Percentiles rank a stretch among this genome's conserved stretches.
These are phyloP conservation scores for Leptinotarsa haldemani DNA, from an alignment of 2,888 invertebrate species.

Conservation along the genomic window DNA sequence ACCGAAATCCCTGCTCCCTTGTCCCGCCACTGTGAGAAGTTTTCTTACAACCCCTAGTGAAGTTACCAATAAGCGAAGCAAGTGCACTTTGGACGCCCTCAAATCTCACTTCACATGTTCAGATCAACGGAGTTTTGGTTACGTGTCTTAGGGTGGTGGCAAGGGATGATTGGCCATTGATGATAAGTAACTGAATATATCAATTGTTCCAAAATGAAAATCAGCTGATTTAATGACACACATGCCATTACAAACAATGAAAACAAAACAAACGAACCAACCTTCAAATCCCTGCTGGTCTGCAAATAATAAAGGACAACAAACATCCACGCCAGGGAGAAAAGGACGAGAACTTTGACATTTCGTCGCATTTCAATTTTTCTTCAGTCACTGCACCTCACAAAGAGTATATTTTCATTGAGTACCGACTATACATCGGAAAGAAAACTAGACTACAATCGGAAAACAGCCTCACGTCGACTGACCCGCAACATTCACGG, in stretches of 20 bases:
- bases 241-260: background rate
- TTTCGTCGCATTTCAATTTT: conserved; percentile 69
- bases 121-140: background rate
- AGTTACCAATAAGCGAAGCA: background rate
- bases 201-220: background rate
- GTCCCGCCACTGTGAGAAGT: background rate
- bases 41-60: background rate
- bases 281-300: conserved; percentile 70
- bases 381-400: conserved; percentile 37
- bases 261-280: conserved; percentile 54
- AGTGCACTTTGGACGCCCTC: background rate
- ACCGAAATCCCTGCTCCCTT: background rate
- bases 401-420: conserved; percentile 36
- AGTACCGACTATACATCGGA: conserved; percentile 36
- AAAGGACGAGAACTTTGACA: conserved; percentile 72
- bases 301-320: conserved; percentile 74
- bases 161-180: background rate
- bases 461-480: conserved; percentile 29
- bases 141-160: background rate
- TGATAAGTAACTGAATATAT: background rate
- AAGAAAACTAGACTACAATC: conserved; percentile 20
- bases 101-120: background rate
- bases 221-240: conserved; percentile 6
- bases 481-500: conserved; percentile 26
- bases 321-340: conserved; percentile 75